Evolutionary conservation across 2,113 vertebrate species (phyloP).

Genomic region (Misgurnus anguillicaudatus): DNA sequence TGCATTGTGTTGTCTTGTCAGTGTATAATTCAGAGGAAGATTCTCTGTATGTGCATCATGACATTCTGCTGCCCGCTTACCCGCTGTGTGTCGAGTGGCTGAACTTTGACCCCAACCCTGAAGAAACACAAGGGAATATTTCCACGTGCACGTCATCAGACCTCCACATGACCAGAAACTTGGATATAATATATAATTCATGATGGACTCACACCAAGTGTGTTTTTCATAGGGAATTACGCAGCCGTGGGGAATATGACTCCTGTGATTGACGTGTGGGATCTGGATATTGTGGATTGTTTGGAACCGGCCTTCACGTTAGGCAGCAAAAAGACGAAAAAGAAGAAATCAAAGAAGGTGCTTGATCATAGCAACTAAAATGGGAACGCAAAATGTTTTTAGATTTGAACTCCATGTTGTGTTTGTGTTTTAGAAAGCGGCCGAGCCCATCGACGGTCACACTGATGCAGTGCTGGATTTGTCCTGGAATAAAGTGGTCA

Average conservation of each 20-base stretch:
- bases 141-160: too few species aligned
- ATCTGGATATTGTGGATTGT: constrained; percentile 94
- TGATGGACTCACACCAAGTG: not conserved
- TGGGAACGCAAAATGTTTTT: not conserved
- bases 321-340: constrained; percentile 82
- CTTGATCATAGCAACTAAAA: not conserved
- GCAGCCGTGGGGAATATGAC: constrained; percentile 96
- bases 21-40: constrained; percentile 94
- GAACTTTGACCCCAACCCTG: constrained; percentile 92
- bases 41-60: constrained; percentile 94
- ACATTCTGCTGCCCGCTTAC: constrained; percentile 91
- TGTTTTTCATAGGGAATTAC: constrained; percentile 79
- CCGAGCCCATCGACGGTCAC: constrained; percentile 81
- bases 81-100: constrained; percentile 93
- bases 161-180: too few species aligned
- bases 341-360: constrained; percentile 88
- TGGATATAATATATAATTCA: too few species aligned
- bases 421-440: constrained; percentile 49
- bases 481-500: constrained; percentile 91
- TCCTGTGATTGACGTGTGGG: constrained; percentile 93
- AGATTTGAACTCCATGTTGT: not conserved
- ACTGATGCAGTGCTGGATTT: constrained; percentile 91
- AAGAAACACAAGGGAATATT: constrained; percentile 75
- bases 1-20: constrained; percentile 60
- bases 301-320: constrained; percentile 93